These are phyloP conservation scores for Pantherophis vulpinus DNA, from an alignment of 2,797 vertebrate genomes.

Conservation along the genomic window DNA sequence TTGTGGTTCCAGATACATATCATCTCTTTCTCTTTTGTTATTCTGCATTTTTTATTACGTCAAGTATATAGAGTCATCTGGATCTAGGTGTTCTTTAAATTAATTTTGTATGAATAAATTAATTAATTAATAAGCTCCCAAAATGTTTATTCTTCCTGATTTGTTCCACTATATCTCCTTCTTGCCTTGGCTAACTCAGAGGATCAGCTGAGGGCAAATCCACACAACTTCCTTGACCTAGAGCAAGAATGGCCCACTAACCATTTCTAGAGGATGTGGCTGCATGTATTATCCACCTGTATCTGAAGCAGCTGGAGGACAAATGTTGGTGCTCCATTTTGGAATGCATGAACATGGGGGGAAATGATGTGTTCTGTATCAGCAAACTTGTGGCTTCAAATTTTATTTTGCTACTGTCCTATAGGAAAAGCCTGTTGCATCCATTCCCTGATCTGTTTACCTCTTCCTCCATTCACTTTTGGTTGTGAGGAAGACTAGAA, in stretches of 20 bases:
- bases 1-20: neutral
- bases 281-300: neutral
- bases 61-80: neutral
- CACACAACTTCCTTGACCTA: neutral
- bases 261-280: neutral
- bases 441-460: neutral
- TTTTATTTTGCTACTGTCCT: neutral
- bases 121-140: neutral
- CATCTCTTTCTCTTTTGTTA: neutral
- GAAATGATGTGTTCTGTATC: neutral
- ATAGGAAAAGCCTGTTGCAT: neutral
- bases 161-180: neutral
- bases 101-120: neutral
- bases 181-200: neutral
- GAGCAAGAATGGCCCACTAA: neutral
- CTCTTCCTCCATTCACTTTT: neutral
- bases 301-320: neutral
- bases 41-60: neutral
- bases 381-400: neutral
- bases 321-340: neutral
- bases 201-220: neutral
- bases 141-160: neutral
- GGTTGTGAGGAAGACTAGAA: neutral
- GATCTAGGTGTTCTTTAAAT: neutral
- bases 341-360: neutral